A percentile compares a stretch with the other conserved stretches of the same genome.
Evolutionary conservation across 2,113 vertebrate genomes (phyloP).

Genomic region (Myodes glareolus): DNA sequence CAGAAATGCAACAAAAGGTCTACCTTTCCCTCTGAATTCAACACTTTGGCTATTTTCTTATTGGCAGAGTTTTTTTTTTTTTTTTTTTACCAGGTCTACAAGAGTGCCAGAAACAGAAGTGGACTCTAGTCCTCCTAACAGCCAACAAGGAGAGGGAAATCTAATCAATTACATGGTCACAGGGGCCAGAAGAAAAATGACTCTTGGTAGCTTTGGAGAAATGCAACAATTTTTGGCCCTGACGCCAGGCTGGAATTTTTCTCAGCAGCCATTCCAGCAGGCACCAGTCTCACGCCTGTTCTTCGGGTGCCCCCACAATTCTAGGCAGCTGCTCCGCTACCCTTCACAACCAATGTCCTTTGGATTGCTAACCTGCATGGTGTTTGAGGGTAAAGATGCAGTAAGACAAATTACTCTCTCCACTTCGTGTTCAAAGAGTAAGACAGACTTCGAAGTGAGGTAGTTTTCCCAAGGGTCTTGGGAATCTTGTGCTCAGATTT

Average conservation of each 20-base stretch:
- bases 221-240: conserved; percentile 25
- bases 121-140: background rate
- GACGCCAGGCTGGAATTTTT: conserved; percentile 26
- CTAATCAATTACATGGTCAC: conserved; percentile 52
- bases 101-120: conserved; percentile 51
- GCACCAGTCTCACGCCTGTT: background rate
- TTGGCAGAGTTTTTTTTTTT: background rate
- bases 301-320: background rate
- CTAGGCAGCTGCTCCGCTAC: background rate
- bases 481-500: background rate
- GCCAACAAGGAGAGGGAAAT: conserved; percentile 30
- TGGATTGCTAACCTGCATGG: background rate
- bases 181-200: conserved; percentile 46
- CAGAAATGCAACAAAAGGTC: conserved; percentile 20
- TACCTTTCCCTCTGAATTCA: conserved; percentile 49
- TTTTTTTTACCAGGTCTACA: background rate
- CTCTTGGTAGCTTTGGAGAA: conserved; percentile 44
- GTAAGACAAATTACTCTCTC: conserved; percentile 5
- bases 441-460: background rate
- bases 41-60: conserved; percentile 38
- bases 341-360: background rate
- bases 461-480: background rate
- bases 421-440: background rate
- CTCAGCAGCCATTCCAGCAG: background rate
- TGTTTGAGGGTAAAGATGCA: background rate